Conservation (phyloP, 1,140 invertebrate genomes). For the Nylanderia fulva region DNA sequence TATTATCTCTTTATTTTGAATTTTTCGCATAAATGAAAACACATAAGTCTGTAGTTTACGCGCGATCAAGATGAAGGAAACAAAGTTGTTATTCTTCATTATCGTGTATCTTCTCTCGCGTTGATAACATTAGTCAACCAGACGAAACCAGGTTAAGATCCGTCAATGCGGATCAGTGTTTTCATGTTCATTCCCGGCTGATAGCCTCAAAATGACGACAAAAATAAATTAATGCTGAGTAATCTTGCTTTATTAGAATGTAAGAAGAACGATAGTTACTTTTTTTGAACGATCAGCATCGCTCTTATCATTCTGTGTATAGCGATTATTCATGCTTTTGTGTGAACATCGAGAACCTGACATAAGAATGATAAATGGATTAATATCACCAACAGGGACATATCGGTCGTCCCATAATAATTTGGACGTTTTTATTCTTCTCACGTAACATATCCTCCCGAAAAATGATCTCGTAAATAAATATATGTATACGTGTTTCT, state of each 20-base stretch:
- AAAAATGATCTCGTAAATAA: conserved; percentile 36
- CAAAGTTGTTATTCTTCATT: conserved; percentile 48
- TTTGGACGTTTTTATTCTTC: conserved; percentile 41
- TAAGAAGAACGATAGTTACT: conserved; percentile 1
- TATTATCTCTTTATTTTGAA: neutral
- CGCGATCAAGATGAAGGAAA: conserved; percentile 11
- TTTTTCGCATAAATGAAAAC: neutral
- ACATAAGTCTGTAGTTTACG: neutral
- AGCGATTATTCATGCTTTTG: conserved; percentile 48
- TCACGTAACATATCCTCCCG: neutral
- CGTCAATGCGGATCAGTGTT: conserved; percentile 43
- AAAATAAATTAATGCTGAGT: conserved; percentile 34
- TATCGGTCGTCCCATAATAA: conserved; percentile 2
- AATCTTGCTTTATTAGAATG: conserved; percentile 40
- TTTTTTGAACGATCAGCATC: conserved; percentile 39
- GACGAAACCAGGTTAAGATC: conserved; percentile 31
- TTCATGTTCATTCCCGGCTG: neutral
- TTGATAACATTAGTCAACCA: conserved; percentile 43
- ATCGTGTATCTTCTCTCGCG: conserved; percentile 5
- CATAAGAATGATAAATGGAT: conserved; percentile 64
- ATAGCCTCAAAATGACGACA: neutral
- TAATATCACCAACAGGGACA: conserved; percentile 50
- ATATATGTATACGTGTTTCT: conserved; percentile 9
- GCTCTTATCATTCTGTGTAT: conserved; percentile 22
- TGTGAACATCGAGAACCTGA: conserved; percentile 6